phyloP scores from a whole-genome alignment of 1,140 invertebrate genomes.

The Prorops nasuta region DNA sequence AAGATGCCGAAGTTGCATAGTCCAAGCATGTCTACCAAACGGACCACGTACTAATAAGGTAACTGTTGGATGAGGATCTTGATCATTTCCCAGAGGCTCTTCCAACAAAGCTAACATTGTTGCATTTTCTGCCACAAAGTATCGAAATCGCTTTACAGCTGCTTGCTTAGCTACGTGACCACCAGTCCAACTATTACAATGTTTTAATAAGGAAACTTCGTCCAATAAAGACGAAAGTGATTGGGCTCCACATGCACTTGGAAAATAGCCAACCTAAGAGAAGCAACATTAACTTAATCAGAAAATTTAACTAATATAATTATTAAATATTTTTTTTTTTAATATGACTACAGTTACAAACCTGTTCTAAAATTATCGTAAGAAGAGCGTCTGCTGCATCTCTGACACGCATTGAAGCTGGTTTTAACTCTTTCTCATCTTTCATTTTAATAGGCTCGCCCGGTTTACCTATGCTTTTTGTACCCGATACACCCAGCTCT shows the following conservation, averaged over 20 bases:
- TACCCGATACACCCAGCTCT: constrained; percentile 95
- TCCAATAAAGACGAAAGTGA: constrained; percentile 84
- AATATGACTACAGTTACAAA: constrained; percentile 47
- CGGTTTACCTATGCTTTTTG: constrained; percentile 84
- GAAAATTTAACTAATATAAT: constrained; percentile 1
- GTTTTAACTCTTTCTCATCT: constrained; percentile 93
- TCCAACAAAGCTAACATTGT: constrained; percentile 88
- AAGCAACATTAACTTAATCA: constrained; percentile 1
- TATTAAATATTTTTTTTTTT: too few species aligned
- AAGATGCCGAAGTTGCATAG: constrained; percentile 81
- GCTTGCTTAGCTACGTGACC: constrained; percentile 57
- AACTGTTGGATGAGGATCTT: constrained; percentile 73
- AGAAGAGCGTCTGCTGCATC: constrained; percentile 93
- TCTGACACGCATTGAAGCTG: constrained; percentile 91
- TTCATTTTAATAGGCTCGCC: constrained; percentile 89
- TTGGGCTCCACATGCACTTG: constrained; percentile 79
- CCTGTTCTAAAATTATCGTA: constrained; percentile 88
- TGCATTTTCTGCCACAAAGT: constrained; percentile 89
- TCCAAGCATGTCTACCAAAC: constrained; percentile 93
- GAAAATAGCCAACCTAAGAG: constrained; percentile 74
- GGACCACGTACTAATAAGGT: constrained; percentile 83
- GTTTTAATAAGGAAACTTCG: constrained; percentile 79
- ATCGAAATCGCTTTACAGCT: constrained; percentile 72
- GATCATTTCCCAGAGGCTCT: constrained; percentile 82
- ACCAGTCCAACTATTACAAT: constrained; percentile 67